Evolutionary conservation across 2,888 invertebrate species (phyloP).

Genomic region (Heteropelma amictum): DNA sequence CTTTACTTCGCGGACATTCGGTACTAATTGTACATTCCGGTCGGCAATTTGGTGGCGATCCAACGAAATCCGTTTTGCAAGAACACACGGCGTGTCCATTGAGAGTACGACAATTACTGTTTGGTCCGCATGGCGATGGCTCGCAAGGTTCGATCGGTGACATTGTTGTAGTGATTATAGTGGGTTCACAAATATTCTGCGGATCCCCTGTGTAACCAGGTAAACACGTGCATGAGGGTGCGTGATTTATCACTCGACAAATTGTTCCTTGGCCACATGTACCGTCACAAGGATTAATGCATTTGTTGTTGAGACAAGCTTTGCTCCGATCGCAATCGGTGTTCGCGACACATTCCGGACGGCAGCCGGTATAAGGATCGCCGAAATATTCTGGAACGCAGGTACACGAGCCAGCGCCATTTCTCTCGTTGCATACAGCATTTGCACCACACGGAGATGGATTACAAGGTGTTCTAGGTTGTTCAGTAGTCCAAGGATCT

Average conservation of each 20-base stretch:
- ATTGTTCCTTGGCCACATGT: conserved; percentile 90
- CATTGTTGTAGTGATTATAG: conserved; percentile 60
- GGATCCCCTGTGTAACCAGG: conserved; percentile 90
- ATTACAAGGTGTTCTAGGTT: conserved; percentile 87
- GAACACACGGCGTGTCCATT: conserved; percentile 91
- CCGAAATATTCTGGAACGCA: conserved; percentile 91
- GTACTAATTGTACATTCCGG: conserved; percentile 92
- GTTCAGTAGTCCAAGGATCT: conserved; percentile 81
- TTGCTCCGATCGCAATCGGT: conserved; percentile 87
- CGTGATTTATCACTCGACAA: conserved; percentile 89
- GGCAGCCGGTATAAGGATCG: conserved; percentile 91
- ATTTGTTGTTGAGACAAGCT: conserved; percentile 92
- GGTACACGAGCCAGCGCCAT: conserved; percentile 90
- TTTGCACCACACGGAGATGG: conserved; percentile 93
- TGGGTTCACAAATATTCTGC: conserved; percentile 79
- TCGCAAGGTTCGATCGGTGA: conserved; percentile 82
- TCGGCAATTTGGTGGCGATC: conserved; percentile 88
- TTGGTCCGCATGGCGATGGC: conserved; percentile 91
- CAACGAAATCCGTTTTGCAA: conserved; percentile 86
- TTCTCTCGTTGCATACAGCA: conserved; percentile 89
- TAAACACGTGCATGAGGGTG: conserved; percentile 88
- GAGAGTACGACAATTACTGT: conserved; percentile 87
- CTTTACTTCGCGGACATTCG: conserved; percentile 89
- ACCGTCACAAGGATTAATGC: conserved; percentile 89
- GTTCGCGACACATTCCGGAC: conserved; percentile 91